Conservation (phyloP, 2,888 invertebrate genomes). For the Phyto melanocephala region DNA sequence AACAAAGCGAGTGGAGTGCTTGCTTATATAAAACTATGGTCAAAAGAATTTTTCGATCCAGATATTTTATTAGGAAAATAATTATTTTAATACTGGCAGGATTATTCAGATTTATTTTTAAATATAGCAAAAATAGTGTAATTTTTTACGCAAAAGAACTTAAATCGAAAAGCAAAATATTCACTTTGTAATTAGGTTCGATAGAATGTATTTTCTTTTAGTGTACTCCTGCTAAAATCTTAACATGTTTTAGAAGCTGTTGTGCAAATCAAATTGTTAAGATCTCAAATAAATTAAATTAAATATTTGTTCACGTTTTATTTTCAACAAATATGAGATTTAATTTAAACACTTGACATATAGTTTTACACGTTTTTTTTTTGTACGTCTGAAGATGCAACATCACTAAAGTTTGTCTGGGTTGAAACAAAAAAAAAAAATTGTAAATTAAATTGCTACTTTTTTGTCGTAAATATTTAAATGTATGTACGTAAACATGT, state of each 20-base stretch:
- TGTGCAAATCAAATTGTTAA: conserved; percentile 1
- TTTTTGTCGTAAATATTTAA: not conserved
- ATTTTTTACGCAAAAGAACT: too few relatives aligned
- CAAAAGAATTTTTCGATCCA: too few relatives aligned
- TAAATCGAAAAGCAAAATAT: too few relatives aligned
- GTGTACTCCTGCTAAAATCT: not conserved
- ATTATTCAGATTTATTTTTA: too few relatives aligned
- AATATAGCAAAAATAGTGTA: too few relatives aligned
- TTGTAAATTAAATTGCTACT: not conserved
- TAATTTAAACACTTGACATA: conserved; percentile 57
- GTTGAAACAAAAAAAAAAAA: not conserved
- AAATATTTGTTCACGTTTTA: conserved; percentile 60
- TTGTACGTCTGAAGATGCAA: not conserved
- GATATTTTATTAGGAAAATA: too few relatives aligned
- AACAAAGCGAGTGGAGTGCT: too few relatives aligned
- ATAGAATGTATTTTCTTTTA: too few relatives aligned
- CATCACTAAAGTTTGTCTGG: not conserved
- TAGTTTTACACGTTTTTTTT: conserved; percentile 59
- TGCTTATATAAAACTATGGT: too few relatives aligned
- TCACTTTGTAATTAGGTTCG: too few relatives aligned
- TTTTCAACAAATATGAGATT: conserved; percentile 48
- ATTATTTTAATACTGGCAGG: too few relatives aligned
- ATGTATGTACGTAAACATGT: not conserved
- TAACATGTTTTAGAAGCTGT: not conserved
- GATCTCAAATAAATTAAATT: conserved; percentile 24